Conservation (phyloP, 2,113 vertebrate species). For the Mus spicilegus region DNA sequence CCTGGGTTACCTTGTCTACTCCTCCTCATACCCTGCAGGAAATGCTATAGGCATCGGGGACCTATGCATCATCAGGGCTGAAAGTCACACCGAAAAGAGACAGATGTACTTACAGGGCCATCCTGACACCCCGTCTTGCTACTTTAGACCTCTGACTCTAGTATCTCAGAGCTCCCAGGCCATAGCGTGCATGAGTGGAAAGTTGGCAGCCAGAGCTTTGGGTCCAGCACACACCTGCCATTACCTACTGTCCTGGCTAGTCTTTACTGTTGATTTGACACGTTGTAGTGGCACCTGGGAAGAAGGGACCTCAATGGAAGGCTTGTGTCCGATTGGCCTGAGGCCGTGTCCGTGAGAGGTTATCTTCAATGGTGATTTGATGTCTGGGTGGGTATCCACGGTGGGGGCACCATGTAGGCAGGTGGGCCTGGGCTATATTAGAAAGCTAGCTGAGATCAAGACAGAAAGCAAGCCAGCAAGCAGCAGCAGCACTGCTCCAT, state of each 20-base stretch:
- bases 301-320: neutral
- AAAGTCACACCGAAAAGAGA: neutral
- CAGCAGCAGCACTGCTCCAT: neutral
- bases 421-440: neutral
- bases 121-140: neutral
- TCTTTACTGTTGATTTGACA: neutral
- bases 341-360: neutral
- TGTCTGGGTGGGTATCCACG: neutral
- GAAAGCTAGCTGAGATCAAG: neutral
- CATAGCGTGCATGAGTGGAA: rapidly evolving
- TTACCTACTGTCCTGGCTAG: neutral
- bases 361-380: neutral
- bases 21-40: too few relatives aligned
- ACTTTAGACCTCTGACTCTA: neutral
- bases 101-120: neutral
- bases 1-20: neutral
- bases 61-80: too few relatives aligned
- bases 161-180: neutral
- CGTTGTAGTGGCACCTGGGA: neutral
- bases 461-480: neutral
- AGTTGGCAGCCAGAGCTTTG: neutral
- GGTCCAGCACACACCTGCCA: neutral
- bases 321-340: neutral
- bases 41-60: rapidly evolving
- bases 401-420: neutral